These are phyloP conservation scores for Mycteria americana DNA, from an alignment of 2,797 vertebrate species.

Conservation along the genomic window DNA sequence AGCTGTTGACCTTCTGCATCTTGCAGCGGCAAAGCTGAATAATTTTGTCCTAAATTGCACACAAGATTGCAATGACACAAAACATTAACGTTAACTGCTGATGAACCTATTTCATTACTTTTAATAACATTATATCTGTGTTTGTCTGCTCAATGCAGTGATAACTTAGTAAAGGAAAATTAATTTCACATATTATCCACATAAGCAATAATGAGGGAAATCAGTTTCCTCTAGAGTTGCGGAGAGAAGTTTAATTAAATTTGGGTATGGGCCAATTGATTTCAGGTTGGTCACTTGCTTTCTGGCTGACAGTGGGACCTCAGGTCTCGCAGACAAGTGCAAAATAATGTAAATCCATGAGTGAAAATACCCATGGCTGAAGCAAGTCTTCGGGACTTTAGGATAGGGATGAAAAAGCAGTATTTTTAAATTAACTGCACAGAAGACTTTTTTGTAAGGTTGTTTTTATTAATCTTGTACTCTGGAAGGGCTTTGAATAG, in stretches of 20 bases:
- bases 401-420: neutral
- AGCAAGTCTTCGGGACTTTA: neutral
- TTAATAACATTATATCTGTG: conserved; percentile 74
- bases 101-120: conserved; percentile 70
- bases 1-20: conserved; percentile 47
- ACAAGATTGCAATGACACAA: conserved; percentile 35
- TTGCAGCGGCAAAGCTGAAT: neutral
- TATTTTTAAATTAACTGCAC: neutral
- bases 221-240: conserved; percentile 60
- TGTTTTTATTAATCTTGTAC: neutral
- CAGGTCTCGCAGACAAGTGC: neutral
- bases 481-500: neutral
- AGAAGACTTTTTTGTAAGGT: neutral
- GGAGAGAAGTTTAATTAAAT: conserved; percentile 74
- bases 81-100: conserved; percentile 66
- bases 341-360: conserved; percentile 36
- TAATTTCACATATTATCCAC: conserved; percentile 72
- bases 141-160: conserved; percentile 69
- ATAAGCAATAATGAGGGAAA: conserved; percentile 72
- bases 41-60: conserved; percentile 59
- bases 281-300: conserved; percentile 57
- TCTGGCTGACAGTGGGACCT: conserved; percentile 55
- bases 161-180: conserved; percentile 74
- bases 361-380: neutral
- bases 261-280: conserved; percentile 64